These are phyloP conservation scores for Halictus quadricinctus DNA, from an alignment of 2,888 invertebrate species.

Conservation along the genomic window DNA sequence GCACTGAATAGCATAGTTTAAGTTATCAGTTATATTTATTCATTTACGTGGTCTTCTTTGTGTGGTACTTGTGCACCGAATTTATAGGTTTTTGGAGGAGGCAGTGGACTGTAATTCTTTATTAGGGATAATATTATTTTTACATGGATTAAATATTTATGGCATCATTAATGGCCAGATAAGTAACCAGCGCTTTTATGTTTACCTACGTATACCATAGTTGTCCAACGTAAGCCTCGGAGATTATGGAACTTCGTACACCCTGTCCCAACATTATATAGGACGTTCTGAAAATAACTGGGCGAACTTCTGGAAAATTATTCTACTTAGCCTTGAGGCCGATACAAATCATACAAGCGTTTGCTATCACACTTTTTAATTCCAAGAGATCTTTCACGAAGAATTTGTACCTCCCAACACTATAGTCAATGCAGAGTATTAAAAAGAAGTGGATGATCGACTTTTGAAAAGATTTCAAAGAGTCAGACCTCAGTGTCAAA, in stretches of 20 bases:
- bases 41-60: background rate
- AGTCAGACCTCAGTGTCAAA: background rate
- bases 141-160: slow-evolving; percentile 9
- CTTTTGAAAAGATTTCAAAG: slow-evolving; percentile 14
- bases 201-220: background rate
- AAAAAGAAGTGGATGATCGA: background rate
- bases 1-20: background rate
- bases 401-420: background rate
- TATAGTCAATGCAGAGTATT: background rate
- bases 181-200: background rate
- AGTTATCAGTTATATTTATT: background rate
- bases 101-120: background rate
- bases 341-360: background rate
- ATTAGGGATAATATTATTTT: background rate
- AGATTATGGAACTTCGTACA: slow-evolving; percentile 8
- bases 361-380: background rate
- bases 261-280: background rate
- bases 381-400: background rate
- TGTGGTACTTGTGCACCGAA: too few species aligned
- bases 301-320: background rate
- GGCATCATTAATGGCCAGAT: background rate
- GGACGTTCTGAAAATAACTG: background rate
- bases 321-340: background rate
- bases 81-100: background rate
- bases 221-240: slow-evolving; percentile 4